Base-by-base conservation (phyloP, 2,797 vertebrate species). In the Erpetoichthys calabaricus region DNA sequence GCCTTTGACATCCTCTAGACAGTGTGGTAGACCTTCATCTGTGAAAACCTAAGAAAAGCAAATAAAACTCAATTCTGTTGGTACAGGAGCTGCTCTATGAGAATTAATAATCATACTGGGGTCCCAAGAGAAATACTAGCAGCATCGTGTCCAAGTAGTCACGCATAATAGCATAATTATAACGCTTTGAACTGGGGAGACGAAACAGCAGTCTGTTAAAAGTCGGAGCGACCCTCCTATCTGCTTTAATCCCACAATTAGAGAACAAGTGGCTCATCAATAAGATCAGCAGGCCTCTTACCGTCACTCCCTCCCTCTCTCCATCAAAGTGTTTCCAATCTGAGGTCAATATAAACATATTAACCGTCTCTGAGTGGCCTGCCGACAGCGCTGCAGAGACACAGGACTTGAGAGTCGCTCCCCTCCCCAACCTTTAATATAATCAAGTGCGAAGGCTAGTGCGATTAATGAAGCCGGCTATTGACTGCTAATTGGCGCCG, bases 401-500 rank as follows among this genome's bases (percentile, higher is more conserved):
- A 6, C 46, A 65, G 77, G 73, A 80, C 84, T 80, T 82, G 79
- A 80, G 75, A 83, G 79, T 82, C 80, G 63, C 66, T 44, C 42
- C 49, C 75, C 71, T 70, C 61, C 65, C 57, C 67, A 64, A 69
- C 62, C 74, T 73, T 75, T 83, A 86, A 86, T 88, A 80, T 82
- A 86, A 88, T 88, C 81, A 82, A 85, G 77, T 84, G 79, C 70
- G 80, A 86, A 83, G 82, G 81, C 83, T 82, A 84, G 79, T 83
- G 84, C 80, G 82, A 88, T 88, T 88, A 88, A 88, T 88, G 86
- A 86, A 84, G 83, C 84, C 77, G 79, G 81, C 82, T 87, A 87
- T 87, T 87, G 84, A 87, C 84, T 84, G 81, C 79, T 87, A 86
- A 87, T 87, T 86, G 85, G 85, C 85, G 85, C 85, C 83, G 80